Base-by-base conservation (phyloP, 1,140 invertebrate genomes). In the Bombus polaris region DNA sequence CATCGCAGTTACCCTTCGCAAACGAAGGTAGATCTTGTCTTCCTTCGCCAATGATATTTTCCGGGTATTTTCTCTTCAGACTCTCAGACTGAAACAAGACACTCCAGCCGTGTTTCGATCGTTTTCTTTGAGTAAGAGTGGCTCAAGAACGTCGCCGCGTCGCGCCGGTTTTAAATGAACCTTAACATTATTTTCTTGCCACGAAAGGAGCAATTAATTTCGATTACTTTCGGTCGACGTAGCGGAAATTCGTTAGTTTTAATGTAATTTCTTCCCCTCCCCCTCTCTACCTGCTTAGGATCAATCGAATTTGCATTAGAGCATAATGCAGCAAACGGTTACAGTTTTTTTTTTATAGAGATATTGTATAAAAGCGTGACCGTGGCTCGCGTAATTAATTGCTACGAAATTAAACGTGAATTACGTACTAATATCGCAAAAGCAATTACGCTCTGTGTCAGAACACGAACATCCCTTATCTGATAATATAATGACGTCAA, bases 11-110 rank as follows among this genome's bases (percentile, higher is more conserved):
- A 83, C 82, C 81, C 73, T 88, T 89, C 76, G 87, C 70, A 79
- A 85, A 89, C 76, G 74, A 90, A 90, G 73, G 76, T 75, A 84
- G 85, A 91, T 91, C 88, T 87, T 83, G 84, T 89, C 85, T 86
- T 73, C 62, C 8, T 70, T 79, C 35, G 71, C 59, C 37, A 82
- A 71, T 73, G 82, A 84, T 76, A 87, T 89, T 81, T 74, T 65
- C 72, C 81, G 37, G 83, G 25, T 65, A 70, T 75, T 81, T 78
- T 81, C 53, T 35, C 53, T 9, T 3, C 76, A 28, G 25, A 12
- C 22, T n/a, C 66, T 59, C 13, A 68, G 18, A 25, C 65, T 22
- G 32, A 71, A 78, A 47, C 35, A 35, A n/a, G 35, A 53, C 35
- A 22, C 28, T 57, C 22, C 3, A 25, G 18, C 15, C 39, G 5